Conservation (phyloP, 2,113 vertebrate species). For the Machaerirhynchus nigripectus region DNA sequence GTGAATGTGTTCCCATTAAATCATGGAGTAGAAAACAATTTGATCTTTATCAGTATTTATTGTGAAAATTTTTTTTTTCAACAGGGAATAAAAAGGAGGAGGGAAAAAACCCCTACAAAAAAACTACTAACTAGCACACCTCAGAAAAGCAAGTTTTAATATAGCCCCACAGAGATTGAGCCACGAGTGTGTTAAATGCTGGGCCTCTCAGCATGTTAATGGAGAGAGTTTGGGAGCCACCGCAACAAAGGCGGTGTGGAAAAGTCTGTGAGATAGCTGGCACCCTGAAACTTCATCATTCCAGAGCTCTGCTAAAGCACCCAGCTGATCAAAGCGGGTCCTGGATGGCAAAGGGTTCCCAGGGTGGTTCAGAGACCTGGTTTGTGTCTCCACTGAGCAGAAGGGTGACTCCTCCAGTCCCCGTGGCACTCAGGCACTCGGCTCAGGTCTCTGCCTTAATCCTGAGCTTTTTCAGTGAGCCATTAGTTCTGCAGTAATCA, state of each 20-base stretch:
- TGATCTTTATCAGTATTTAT: background rate
- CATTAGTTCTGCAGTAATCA: constrained; percentile 38
- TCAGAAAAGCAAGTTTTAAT: background rate
- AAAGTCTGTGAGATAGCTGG: background rate
- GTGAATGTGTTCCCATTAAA: background rate
- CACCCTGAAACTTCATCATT: background rate
- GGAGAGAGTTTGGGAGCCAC: background rate
- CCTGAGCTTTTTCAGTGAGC: background rate
- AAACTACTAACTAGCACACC: background rate
- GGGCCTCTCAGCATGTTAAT: background rate
- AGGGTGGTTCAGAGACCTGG: background rate
- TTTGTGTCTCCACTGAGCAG: background rate
- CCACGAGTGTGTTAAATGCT: rapidly evolving
- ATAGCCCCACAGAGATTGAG: background rate
- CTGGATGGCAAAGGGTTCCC: too few species aligned
- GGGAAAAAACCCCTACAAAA: background rate
- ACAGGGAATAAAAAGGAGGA: background rate
- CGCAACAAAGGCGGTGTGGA: background rate
- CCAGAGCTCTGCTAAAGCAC: background rate
- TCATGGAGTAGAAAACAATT: too few species aligned
- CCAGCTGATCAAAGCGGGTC: background rate
- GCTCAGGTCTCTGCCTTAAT: background rate
- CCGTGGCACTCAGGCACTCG: background rate
- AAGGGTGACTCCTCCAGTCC: background rate
- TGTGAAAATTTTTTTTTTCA: background rate